Conservation (phyloP, 2,797 vertebrate genomes). For the Sitta carolinensis region DNA sequence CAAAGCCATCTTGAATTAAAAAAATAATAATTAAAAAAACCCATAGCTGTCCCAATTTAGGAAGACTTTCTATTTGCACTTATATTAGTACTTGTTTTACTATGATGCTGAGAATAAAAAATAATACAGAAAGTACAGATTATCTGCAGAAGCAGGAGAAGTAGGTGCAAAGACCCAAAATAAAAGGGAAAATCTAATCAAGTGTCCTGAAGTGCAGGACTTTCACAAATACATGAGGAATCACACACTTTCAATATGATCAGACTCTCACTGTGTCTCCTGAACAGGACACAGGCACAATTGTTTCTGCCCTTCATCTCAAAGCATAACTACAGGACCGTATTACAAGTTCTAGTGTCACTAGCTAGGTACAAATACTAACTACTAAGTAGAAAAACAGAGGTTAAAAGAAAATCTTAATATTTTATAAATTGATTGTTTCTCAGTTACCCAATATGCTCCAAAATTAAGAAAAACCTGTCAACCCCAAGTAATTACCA, state of each 20-base stretch:
- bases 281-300: background rate
- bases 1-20: background rate
- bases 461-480: constrained; percentile 1
- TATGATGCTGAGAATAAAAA: constrained; percentile 30
- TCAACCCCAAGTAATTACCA: constrained; percentile 10
- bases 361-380: constrained; percentile 18
- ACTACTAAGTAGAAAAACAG: constrained; percentile 14
- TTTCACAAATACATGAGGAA: background rate
- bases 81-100: constrained; percentile 12
- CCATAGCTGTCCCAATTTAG: background rate
- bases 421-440: constrained; percentile 42
- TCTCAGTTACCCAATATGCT: background rate
- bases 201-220: background rate
- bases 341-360: background rate
- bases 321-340: background rate
- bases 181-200: background rate
- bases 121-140: background rate
- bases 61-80: background rate
- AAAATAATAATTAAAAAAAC: background rate
- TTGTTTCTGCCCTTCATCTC: background rate
- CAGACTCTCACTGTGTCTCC: background rate
- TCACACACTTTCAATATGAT: background rate
- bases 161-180: background rate
- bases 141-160: background rate
- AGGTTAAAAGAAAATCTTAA: background rate